Conservation (phyloP, 1,140 invertebrate genomes). For the Medauroidea extradentata region DNA sequence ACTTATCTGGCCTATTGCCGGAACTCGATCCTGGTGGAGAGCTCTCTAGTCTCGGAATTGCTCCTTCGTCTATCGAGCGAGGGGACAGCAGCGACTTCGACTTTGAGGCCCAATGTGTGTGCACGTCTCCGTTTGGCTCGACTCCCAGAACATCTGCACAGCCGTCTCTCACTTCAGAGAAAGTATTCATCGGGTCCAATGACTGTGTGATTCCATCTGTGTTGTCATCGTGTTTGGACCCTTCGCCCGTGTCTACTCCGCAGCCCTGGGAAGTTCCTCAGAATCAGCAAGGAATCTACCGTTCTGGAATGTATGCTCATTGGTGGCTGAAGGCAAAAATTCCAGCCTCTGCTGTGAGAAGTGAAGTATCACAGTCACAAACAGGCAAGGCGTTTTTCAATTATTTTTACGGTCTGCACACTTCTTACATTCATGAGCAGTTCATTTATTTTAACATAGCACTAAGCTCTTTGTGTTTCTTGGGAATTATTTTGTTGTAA, state of each 20-base stretch:
- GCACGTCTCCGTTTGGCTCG: slow-evolving; percentile 65
- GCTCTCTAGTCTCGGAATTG: not conserved
- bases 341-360: slow-evolving; percentile 45
- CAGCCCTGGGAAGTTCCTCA: slow-evolving; percentile 36
- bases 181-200: slow-evolving; percentile 43
- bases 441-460: too few species aligned
- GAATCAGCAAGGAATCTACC: slow-evolving; percentile 48
- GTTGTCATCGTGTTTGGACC: slow-evolving; percentile 45
- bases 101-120: slow-evolving; percentile 64
- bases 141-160: slow-evolving; percentile 58
- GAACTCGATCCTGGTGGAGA: not conserved
- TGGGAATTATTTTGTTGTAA: too few species aligned
- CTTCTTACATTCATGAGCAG: too few species aligned
- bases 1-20: slow-evolving; percentile 35
- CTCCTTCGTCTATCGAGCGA: not conserved
- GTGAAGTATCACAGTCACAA: not conserved
- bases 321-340: slow-evolving; percentile 88
- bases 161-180: slow-evolving; percentile 49
- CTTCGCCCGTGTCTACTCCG: slow-evolving; percentile 41
- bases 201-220: slow-evolving; percentile 46
- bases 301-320: slow-evolving; percentile 80
- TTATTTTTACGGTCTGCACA: too few species aligned
- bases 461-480: too few species aligned
- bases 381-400: slow-evolving; percentile 13
- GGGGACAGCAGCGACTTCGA: slow-evolving; percentile 50